Percentiles rank a stretch among this genome's conserved stretches.
Conservation (phyloP, 2,113 vertebrate genomes). For the Lamprologus tigripictilis region DNA sequence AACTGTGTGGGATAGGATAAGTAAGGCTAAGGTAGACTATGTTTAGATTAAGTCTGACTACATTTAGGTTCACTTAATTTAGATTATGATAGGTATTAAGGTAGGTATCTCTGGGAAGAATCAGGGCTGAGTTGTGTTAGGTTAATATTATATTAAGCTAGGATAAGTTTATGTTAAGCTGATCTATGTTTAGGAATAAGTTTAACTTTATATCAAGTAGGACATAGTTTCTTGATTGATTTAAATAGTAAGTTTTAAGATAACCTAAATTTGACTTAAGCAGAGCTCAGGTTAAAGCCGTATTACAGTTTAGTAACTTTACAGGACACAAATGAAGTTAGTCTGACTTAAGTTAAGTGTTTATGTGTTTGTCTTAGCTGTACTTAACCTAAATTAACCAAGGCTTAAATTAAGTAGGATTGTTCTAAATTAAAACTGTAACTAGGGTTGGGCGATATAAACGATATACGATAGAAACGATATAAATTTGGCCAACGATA, state of each 20-base stretch:
- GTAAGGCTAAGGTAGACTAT: not conserved
- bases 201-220: not conserved
- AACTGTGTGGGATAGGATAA: not conserved
- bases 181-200: not conserved
- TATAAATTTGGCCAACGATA: not conserved
- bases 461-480: not conserved
- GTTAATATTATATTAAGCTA: not conserved
- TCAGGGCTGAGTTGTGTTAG: not conserved
- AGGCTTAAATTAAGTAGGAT: not conserved
- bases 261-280: not conserved
- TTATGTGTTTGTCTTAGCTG: not conserved
- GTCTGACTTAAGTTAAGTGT: not conserved
- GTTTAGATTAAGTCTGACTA: not conserved
- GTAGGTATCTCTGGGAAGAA: not conserved
- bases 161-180: not conserved
- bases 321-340: not conserved
- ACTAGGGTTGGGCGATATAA: not conserved
- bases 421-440: not conserved
- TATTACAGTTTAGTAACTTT: not conserved
- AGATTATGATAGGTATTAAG: not conserved
- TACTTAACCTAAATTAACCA: not conserved
- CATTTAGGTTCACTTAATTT: not conserved
- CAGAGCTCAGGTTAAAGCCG: not conserved
- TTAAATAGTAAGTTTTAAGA: not conserved
- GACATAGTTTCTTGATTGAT: not conserved